These are phyloP conservation scores for Desoria tigrina DNA, from an alignment of 2,888 invertebrate genomes.

Conservation along the genomic window DNA sequence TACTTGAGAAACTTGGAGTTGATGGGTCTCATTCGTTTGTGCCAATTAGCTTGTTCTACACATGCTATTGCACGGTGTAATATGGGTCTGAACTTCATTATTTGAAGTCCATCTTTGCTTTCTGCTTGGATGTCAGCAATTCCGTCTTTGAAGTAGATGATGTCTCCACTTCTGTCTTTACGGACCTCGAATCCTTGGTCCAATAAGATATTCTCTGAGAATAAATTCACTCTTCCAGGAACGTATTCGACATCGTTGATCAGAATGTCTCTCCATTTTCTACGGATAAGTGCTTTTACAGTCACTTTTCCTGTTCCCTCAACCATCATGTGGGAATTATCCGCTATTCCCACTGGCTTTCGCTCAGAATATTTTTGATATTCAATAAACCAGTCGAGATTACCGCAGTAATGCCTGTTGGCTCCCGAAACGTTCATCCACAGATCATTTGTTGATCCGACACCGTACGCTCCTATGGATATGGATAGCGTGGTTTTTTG, in stretches of 20 bases:
- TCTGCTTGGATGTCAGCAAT: conserved; percentile 18
- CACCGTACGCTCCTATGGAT: too few relatives aligned
- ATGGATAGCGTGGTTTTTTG: too few relatives aligned
- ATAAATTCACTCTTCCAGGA: conserved; percentile 26
- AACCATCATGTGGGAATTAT: conserved; percentile 6
- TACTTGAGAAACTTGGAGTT: conserved; percentile 22
- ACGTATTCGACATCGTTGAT: conserved; percentile 31
- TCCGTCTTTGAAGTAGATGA: conserved; percentile 21
- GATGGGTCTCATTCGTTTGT: conserved; percentile 32
- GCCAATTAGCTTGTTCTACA: conserved; percentile 24
- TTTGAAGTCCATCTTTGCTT: conserved; percentile 23
- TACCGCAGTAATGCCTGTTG: too few relatives aligned
- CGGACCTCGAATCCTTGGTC: conserved; percentile 29
- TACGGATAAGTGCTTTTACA: conserved; percentile 25
- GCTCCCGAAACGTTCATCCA: too few relatives aligned
- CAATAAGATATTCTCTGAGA: conserved; percentile 37
- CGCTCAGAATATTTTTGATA: too few relatives aligned
- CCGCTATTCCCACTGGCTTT: conserved; percentile 22
- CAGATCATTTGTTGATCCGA: too few relatives aligned
- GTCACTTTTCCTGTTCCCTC: conserved; percentile 24
- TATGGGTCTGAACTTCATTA: conserved; percentile 34
- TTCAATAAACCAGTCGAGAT: too few relatives aligned
- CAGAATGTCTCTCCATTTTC: conserved; percentile 22
- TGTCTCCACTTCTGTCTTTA: conserved; percentile 14
- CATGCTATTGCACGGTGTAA: conserved; percentile 13